Base-by-base conservation (phyloP, 2,888 invertebrate species). In the Melipona beecheii region DNA sequence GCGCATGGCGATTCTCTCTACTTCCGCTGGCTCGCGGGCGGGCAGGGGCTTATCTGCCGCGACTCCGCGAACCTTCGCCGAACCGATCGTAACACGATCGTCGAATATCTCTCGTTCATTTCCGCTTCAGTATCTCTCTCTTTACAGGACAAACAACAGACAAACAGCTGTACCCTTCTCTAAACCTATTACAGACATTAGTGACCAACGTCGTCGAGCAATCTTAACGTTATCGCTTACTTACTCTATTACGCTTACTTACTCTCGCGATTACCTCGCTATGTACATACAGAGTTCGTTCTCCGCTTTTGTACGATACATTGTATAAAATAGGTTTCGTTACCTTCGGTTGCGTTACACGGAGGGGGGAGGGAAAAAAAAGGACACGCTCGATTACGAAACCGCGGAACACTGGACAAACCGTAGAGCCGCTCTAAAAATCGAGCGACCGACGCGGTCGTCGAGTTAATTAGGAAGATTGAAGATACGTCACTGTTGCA, bases 11-110 rank as follows among this genome's bases (percentile, higher is more conserved):
- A 31, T 62, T 52, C 60, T 31, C 19, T 17, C 17, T 15, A n/a
- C 54, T 19, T 60, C 17, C 5, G 13, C 27, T 21, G 15, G 43
- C 78, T 60, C 71, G 77, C 85, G 87, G 36, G 88, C 70, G 84
- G 88, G 85, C 89, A 86, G 87, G 90, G 91, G 89, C 91, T 91
- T 89, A 79, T 86, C 65, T 86, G 87, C 87, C 90, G 27, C 86
- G 54, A 75, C 31, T 87, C 85, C 89, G 84, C 64, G 75, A 80
- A 86, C 27, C 31, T 9, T 62, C 4, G 9, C 24, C 31, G 11
- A 62, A 62, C 19, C 24, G 17, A n/a, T 31, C 9, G 4, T 17
- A 21, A 64, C 19, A 0, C 21, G 43, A 49, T 24, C 4, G 24
- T 24, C 24, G 24, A 65, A 56, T 11, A 24, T 49, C 52, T 50